Evolutionary conservation across 2,888 invertebrate species (phyloP).

Genomic region (Leuctra nigra): DNA sequence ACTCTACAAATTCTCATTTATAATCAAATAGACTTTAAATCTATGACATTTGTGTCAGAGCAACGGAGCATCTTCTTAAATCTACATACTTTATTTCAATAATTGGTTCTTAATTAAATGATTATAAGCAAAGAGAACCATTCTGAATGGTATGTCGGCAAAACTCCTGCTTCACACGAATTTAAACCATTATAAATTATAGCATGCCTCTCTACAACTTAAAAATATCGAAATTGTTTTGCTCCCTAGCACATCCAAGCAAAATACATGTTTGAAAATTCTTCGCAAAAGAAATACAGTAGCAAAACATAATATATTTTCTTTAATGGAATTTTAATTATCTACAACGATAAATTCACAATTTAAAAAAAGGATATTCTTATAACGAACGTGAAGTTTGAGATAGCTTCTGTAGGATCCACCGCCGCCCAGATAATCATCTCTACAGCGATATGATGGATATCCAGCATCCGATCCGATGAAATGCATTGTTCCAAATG

Average conservation of each 20-base stretch:
- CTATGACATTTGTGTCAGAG: no score
- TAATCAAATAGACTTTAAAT: no score
- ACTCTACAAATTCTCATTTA: no score
- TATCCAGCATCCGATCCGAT: not conserved
- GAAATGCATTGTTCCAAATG: conserved; percentile 14
- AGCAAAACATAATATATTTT: conserved; percentile 17
- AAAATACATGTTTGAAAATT: conserved; percentile 9
- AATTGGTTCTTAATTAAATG: no score
- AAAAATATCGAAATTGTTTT: conserved; percentile 4
- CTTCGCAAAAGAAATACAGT: conserved; percentile 15
- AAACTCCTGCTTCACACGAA: no score
- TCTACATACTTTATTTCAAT: no score
- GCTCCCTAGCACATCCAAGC: not conserved
- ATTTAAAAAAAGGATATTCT: not conserved
- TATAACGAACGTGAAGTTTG: not conserved
- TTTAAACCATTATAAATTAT: not conserved
- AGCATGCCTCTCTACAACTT: no score
- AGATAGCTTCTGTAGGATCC: not conserved
- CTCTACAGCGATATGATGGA: not conserved
- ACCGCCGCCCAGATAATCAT: not conserved
- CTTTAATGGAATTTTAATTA: conserved; percentile 17
- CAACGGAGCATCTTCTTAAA: no score
- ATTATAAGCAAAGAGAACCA: no score
- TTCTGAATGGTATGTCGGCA: no score
- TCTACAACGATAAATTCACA: not conserved